phyloP scores from a whole-genome alignment of 2,888 invertebrate genomes.

The Rhagium mordax region DNA sequence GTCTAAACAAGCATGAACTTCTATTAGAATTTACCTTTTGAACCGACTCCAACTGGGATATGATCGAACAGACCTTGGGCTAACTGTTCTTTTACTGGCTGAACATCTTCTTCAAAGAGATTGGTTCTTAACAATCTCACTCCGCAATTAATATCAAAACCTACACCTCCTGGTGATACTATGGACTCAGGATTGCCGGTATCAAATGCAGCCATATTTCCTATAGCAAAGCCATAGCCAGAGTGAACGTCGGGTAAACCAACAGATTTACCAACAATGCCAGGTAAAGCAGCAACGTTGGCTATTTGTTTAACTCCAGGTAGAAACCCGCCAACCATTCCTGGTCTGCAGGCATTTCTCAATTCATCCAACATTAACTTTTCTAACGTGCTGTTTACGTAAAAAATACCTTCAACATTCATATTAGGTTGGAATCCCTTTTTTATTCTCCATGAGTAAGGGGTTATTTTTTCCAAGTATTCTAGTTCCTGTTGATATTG shows the following conservation, averaged over 20 bases:
- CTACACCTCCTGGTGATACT: slow-evolving; percentile 91
- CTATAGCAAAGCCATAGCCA: slow-evolving; percentile 99
- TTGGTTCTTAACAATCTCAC: slow-evolving; percentile 94
- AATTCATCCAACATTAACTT: slow-evolving; percentile 98
- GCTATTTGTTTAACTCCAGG: slow-evolving; percentile 99
- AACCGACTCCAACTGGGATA: slow-evolving; percentile 99
- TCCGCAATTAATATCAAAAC: slow-evolving; percentile 99
- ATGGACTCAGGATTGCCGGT: slow-evolving; percentile 92
- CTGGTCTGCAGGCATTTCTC: slow-evolving; percentile 90
- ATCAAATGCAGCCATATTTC: slow-evolving; percentile 99
- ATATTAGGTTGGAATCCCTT: slow-evolving; percentile 99
- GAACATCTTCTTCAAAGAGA: slow-evolving; percentile 92
- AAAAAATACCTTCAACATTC: slow-evolving; percentile 99
- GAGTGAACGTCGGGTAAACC: slow-evolving; percentile 98
- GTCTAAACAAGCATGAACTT: background rate
- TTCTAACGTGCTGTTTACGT: slow-evolving; percentile 93
- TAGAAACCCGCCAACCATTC: slow-evolving; percentile 94
- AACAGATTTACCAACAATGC: slow-evolving; percentile 94
- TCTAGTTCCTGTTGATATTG: slow-evolving; percentile 94
- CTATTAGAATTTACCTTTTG: slow-evolving; percentile 81
- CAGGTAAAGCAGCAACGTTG: slow-evolving; percentile 98
- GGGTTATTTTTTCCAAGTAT: slow-evolving; percentile 91
- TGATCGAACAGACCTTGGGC: slow-evolving; percentile 99
- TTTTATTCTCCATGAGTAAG: slow-evolving; percentile 93
- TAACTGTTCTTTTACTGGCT: slow-evolving; percentile 94